Percentiles rank a stretch among this genome's conserved stretches.
phyloP scores from a whole-genome alignment of 2,888 invertebrate species.

The Abrostola triplasia region DNA sequence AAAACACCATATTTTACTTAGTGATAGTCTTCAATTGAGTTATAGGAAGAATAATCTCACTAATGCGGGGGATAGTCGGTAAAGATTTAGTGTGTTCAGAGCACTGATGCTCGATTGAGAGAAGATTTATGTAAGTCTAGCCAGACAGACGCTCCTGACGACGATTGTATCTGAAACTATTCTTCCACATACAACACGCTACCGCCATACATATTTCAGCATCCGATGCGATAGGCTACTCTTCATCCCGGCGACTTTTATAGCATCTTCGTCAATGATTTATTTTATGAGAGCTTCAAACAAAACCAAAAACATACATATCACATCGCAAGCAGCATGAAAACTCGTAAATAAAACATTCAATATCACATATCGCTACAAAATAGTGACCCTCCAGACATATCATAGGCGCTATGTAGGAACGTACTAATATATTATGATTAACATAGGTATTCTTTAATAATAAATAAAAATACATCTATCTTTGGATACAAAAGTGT shows the following conservation, averaged over 20 bases:
- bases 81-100: conserved; percentile 68
- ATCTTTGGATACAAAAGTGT: conserved; percentile 17
- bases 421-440: neutral
- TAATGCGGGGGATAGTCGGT: conserved; percentile 61
- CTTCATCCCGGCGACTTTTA: conserved; percentile 52
- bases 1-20: neutral
- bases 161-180: conserved; percentile 46
- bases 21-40: neutral
- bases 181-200: conserved; percentile 32
- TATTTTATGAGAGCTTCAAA: conserved; percentile 15
- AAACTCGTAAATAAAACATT: no score
- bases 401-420: conserved; percentile 1
- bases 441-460: neutral
- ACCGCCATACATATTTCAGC: conserved; percentile 42
- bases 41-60: conserved; percentile 21
- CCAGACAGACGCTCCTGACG: conserved; percentile 62
- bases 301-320: conserved; percentile 20
- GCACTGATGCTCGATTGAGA: conserved; percentile 65
- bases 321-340: neutral
- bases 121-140: conserved; percentile 71
- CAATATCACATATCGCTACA: neutral
- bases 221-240: conserved; percentile 40
- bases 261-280: conserved; percentile 25
- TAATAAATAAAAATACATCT: neutral
- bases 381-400: conserved; percentile 50